Evolutionary conservation across 2,888 invertebrate species (phyloP).

Genomic region (Sphaeridia pumilis): DNA sequence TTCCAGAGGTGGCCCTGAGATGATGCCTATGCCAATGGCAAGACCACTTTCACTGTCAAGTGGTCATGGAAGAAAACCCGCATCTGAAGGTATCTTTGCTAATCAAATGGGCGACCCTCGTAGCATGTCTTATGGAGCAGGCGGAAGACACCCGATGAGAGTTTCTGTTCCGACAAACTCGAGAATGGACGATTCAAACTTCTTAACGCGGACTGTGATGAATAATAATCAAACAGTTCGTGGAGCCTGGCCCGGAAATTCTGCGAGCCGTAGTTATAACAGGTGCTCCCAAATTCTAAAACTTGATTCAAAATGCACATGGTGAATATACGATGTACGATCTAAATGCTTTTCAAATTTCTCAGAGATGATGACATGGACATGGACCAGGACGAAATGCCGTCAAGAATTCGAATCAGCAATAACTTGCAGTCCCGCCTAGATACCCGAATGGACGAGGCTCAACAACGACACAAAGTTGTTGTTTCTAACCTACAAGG

Average conservation of each 20-base stretch:
- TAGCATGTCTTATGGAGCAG: neutral
- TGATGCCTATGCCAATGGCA: neutral
- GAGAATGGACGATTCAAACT: slow-evolving; percentile 3
- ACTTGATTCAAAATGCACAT: neutral
- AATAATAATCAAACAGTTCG: slow-evolving; percentile 16
- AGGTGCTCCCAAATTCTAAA: neutral
- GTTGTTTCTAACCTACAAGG: slow-evolving; percentile 80
- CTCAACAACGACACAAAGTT: slow-evolving; percentile 57
- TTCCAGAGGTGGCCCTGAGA: neutral
- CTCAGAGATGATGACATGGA: slow-evolving; percentile 15
- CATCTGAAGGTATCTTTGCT: neutral
- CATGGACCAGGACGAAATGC: slow-evolving; percentile 26
- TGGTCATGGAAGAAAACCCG: neutral
- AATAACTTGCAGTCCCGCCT: slow-evolving; percentile 24
- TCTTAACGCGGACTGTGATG: slow-evolving; percentile 30
- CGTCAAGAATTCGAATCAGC: slow-evolving; percentile 21
- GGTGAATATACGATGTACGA: neutral
- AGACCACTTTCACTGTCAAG: neutral
- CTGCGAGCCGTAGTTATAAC: slow-evolving; percentile 14
- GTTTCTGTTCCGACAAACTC: neutral
- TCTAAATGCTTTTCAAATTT: too few relatives aligned
- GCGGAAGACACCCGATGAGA: neutral
- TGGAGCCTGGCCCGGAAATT: slow-evolving; percentile 21
- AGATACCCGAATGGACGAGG: slow-evolving; percentile 17
- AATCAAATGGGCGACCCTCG: neutral